Conservation (phyloP, 1,140 invertebrate genomes). For the Pseudomyrmex sp. region DNA sequence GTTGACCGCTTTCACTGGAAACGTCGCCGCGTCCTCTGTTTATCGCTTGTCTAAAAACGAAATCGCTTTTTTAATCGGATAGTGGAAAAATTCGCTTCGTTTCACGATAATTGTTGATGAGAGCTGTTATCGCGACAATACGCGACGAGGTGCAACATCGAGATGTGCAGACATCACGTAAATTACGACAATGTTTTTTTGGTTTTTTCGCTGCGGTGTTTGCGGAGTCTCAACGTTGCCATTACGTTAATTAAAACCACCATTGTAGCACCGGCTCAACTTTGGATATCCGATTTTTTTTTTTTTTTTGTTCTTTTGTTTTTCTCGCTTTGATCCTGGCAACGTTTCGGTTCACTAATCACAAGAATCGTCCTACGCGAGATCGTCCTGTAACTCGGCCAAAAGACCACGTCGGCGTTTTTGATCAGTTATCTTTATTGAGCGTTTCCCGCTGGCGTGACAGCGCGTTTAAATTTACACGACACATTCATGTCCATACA, state of each 20-base stretch:
- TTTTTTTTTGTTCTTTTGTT: neutral
- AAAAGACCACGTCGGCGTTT: slow-evolving; percentile 12
- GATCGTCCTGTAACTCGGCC: slow-evolving; percentile 32
- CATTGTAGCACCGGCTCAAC: neutral
- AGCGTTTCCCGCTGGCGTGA: slow-evolving; percentile 12
- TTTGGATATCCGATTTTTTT: neutral
- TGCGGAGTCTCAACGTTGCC: neutral
- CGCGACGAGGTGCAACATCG: neutral
- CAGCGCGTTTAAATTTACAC: slow-evolving; percentile 58
- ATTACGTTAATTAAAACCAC: slow-evolving; percentile 42
- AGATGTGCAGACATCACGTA: slow-evolving; percentile 4
- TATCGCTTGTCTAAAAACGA: slow-evolving; percentile 2
- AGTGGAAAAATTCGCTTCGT: slow-evolving; percentile 2
- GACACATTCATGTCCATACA: slow-evolving; percentile 52
- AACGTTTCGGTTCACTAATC: slow-evolving; percentile 25
- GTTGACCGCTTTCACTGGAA: slow-evolving; percentile 40
- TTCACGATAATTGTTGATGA: neutral
- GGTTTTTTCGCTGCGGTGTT: neutral
- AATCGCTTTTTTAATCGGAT: slow-evolving; percentile 45
- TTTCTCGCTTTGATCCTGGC: slow-evolving; percentile 10
- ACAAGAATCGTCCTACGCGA: neutral
- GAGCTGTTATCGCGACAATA: neutral
- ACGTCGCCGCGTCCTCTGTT: slow-evolving; percentile 18
- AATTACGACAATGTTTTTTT: slow-evolving; percentile 17
- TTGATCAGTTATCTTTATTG: neutral